Percentiles rank a stretch among this genome's conserved stretches.
Conservation (phyloP, 2,113 vertebrate species). For the Pedionomus torquatus region DNA sequence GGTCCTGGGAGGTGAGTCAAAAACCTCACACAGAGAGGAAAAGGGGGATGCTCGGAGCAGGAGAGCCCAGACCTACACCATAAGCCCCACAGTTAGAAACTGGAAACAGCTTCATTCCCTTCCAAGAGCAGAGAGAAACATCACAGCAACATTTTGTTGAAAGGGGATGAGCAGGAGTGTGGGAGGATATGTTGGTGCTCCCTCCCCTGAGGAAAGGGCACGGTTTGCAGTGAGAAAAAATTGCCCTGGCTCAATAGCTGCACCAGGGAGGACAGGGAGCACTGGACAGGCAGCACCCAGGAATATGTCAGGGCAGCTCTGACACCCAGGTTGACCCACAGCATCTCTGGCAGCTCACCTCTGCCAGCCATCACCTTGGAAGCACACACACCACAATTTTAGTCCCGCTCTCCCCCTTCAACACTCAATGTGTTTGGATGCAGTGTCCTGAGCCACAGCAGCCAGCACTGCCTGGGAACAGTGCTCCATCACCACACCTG, state of each 20-base stretch:
- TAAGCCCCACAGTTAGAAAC: background rate
- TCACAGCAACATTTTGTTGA: conserved; percentile 14
- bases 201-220: conserved; percentile 2
- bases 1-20: background rate
- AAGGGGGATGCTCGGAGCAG: background rate
- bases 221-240: background rate
- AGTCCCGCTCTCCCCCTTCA: accelerated
- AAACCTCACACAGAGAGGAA: background rate
- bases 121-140: background rate
- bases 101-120: background rate
- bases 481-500: background rate
- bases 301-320: background rate
- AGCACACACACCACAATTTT: background rate
- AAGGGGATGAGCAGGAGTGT: background rate
- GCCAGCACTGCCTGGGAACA: background rate
- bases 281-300: background rate
- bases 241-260: background rate
- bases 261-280: background rate
- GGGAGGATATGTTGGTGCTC: conserved; percentile 42
- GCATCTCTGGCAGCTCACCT: background rate
- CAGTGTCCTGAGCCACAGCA: background rate
- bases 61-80: background rate
- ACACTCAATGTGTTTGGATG: background rate
- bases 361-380: background rate
- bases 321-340: accelerated